These are phyloP conservation scores for Muscicapa comitata DNA, from an alignment of 2,797 vertebrate genomes.

Conservation along the genomic window DNA sequence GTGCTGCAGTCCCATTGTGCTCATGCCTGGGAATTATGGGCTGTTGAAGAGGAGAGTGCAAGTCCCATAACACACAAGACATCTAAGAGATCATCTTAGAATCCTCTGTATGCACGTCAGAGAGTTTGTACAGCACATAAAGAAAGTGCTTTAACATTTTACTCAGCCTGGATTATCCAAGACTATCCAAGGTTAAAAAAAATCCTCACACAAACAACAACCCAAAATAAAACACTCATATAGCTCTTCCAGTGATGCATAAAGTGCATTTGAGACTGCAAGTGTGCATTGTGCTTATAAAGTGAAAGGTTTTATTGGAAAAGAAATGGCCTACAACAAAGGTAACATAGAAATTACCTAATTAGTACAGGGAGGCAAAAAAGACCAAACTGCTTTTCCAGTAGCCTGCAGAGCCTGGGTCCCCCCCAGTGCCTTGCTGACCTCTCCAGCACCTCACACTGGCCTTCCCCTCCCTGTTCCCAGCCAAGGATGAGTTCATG, in stretches of 20 bases:
- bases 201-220: not conserved
- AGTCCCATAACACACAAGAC: not conserved
- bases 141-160: not conserved
- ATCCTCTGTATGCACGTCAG: not conserved
- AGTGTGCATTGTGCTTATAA: not conserved
- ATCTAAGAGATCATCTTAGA: not conserved
- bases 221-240: not conserved
- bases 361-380: not conserved
- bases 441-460: not conserved
- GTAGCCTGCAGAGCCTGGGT: not conserved
- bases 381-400: not conserved
- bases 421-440: fast-evolving
- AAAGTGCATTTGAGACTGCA: not conserved
- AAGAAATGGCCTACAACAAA: not conserved
- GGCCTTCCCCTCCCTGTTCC: not conserved
- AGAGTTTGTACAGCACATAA: not conserved
- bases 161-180: not conserved
- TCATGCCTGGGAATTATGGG: not conserved
- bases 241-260: not conserved
- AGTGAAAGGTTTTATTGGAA: not conserved
- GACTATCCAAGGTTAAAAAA: not conserved
- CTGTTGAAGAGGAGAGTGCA: not conserved
- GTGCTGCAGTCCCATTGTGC: not conserved
- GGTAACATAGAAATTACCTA: not conserved
- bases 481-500: fast-evolving